Evolutionary conservation across 2,113 vertebrate genomes (phyloP).

Genomic region (Heliornis fulica): DNA sequence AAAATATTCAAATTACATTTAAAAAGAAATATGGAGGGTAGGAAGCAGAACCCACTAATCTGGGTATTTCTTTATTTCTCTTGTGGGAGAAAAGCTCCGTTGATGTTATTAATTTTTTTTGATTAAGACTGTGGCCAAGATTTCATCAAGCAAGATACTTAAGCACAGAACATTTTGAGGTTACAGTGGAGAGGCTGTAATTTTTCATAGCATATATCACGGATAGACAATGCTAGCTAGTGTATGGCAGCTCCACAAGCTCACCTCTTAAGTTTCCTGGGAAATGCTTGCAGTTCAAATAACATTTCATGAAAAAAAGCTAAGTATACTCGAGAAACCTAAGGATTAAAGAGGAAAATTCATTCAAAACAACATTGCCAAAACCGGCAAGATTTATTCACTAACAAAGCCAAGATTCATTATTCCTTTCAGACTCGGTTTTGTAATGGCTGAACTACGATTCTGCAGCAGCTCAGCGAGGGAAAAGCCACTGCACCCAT

Average conservation of each 20-base stretch:
- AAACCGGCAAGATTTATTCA: neutral
- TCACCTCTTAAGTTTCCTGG: neutral
- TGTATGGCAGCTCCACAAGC: neutral
- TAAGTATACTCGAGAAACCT: neutral
- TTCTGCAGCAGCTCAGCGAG: neutral
- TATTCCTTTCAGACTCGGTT: neutral
- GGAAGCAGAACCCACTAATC: neutral
- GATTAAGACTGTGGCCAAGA: neutral
- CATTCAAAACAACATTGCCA: neutral
- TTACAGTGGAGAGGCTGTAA: neutral
- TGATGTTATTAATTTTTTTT: neutral
- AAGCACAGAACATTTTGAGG: neutral
- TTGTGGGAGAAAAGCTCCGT: neutral
- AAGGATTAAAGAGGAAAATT: neutral
- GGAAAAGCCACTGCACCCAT: neutral
- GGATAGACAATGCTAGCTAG: neutral
- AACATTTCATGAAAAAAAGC: neutral
- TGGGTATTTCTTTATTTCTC: neutral
- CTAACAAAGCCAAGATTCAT: neutral
- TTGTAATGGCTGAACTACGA: neutral
- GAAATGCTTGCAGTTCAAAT: neutral
- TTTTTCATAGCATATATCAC: neutral
- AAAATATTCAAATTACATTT: neutral
- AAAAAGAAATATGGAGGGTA: neutral
- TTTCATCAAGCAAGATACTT: neutral